These are phyloP conservation scores for Drosophila kanekoi DNA, from an alignment of 2,888 invertebrate species.

Conservation along the genomic window DNA sequence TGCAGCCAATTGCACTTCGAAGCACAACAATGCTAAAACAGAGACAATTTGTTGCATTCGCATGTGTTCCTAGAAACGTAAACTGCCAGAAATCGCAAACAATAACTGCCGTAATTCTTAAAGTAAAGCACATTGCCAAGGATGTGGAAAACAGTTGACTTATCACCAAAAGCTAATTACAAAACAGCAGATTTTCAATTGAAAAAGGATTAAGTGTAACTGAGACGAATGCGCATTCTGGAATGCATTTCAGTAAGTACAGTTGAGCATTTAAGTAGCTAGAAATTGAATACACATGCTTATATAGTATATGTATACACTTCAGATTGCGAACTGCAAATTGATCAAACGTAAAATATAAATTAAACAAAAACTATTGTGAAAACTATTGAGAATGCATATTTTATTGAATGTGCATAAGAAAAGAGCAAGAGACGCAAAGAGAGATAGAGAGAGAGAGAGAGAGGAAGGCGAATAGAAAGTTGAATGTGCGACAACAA, in stretches of 20 bases:
- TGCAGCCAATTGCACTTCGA: constrained; percentile 29
- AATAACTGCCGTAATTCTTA: too few relatives aligned
- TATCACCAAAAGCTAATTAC: too few relatives aligned
- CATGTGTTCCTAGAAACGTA: constrained; percentile 19
- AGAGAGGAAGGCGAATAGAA: constrained; percentile 8
- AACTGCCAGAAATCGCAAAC: too few relatives aligned
- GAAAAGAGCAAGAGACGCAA: constrained; percentile 1
- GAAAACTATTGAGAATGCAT: constrained; percentile 66
- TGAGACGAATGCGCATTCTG: constrained; percentile 16
- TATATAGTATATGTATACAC: constrained; percentile 21
- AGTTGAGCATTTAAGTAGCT: constrained; percentile 52
- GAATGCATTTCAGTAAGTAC: constrained; percentile 27
- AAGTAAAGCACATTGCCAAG: too few relatives aligned
- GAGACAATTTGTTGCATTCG: constrained; percentile 9
- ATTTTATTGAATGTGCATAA: constrained; percentile 76
- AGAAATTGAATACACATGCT: constrained; percentile 46
- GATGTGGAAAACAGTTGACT: too few relatives aligned
- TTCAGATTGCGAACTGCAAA: constrained; percentile 26
- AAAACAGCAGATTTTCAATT: too few relatives aligned
- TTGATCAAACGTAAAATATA: constrained; percentile 34
- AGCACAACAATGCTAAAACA: constrained; percentile 16
- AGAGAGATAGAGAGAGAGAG: background rate
- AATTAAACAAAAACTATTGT: constrained; percentile 53
- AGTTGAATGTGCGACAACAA: constrained; percentile 67
- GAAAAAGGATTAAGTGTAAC: background rate